A percentile compares a stretch with the other conserved stretches of the same genome.
phyloP scores from a whole-genome alignment of 2,113 vertebrate genomes.

The Triplophysa dalaica region DNA sequence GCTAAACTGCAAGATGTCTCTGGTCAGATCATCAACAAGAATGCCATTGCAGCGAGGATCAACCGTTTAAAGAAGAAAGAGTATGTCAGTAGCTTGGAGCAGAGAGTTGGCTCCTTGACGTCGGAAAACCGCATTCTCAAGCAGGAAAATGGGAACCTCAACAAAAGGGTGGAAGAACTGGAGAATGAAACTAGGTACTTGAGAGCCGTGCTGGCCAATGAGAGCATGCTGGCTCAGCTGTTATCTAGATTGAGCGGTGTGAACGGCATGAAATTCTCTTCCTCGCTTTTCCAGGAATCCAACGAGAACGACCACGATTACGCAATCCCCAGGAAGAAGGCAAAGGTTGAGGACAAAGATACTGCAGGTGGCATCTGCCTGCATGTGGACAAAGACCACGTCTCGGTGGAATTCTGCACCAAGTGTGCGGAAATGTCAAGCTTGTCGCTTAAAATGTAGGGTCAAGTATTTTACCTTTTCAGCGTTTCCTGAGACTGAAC shows the following conservation, averaged over 20 bases:
- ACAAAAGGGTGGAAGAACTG: constrained; percentile 85
- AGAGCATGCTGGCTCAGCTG: constrained; percentile 90
- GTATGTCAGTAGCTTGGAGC: constrained; percentile 86
- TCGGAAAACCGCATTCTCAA: constrained; percentile 84
- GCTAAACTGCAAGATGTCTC: constrained; percentile 53
- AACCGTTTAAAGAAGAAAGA: constrained; percentile 94
- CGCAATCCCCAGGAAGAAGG: constrained; percentile 78
- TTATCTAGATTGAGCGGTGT: constrained; percentile 88
- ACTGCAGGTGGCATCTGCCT: constrained; percentile 87
- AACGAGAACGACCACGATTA: constrained; percentile 82
- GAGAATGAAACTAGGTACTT: constrained; percentile 94
- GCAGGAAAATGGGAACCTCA: constrained; percentile 83
- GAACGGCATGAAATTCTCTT: constrained; percentile 91
- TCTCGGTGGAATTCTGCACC: constrained; percentile 98
- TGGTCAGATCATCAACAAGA: constrained; percentile 69
- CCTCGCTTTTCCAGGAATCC: constrained; percentile 88
- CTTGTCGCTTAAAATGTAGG: constrained; percentile 92
- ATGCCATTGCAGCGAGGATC: constrained; percentile 87
- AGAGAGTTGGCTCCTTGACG: constrained; percentile 78
- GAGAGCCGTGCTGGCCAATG: constrained; percentile 92
- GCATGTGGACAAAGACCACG: constrained; percentile 93
- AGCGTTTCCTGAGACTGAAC: constrained; percentile 71
- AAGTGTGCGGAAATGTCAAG: constrained; percentile 89
- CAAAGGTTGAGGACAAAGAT: constrained; percentile 78
- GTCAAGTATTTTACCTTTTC: constrained; percentile 85